A percentile compares a stretch with the other conserved stretches of the same genome.
phyloP scores from a whole-genome alignment of 2,888 invertebrate genomes.

The Drosophila mimetica region DNA sequence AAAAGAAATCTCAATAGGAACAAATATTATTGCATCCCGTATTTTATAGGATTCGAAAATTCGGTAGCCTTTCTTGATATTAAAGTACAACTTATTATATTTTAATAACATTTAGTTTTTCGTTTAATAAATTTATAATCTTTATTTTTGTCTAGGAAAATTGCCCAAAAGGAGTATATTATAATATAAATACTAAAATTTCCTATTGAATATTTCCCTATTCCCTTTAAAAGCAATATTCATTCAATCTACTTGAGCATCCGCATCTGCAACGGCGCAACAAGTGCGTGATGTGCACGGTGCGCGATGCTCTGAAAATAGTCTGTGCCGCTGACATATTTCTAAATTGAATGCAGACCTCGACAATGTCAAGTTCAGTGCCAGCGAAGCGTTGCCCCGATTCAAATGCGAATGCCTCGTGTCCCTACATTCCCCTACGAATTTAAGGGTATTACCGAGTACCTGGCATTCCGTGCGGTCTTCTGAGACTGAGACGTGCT shows the following conservation, averaged over 20 bases:
- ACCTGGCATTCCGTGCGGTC: slow-evolving; percentile 48
- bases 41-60: no score
- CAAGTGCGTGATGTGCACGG: slow-evolving; percentile 48
- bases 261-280: slow-evolving; percentile 28
- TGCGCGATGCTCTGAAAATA: slow-evolving; percentile 56
- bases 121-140: no score
- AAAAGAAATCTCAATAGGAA: no score
- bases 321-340: slow-evolving; percentile 58
- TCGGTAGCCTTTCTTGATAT: no score
- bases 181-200: no score
- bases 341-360: slow-evolving; percentile 67
- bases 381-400: slow-evolving; percentile 50
- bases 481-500: slow-evolving; percentile 68
- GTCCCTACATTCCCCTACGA: background rate
- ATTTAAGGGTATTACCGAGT: slow-evolving; percentile 21
- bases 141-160: no score
- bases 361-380: slow-evolving; percentile 81
- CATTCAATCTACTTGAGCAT: background rate
- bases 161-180: no score
- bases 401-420: slow-evolving; percentile 25
- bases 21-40: no score
- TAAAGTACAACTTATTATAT: no score
- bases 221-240: background rate
- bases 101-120: no score
- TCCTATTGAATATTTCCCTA: no score